Evolutionary conservation across 2,113 vertebrate species (phyloP).

Genomic region (Gymnobelideus leadbeateri): DNA sequence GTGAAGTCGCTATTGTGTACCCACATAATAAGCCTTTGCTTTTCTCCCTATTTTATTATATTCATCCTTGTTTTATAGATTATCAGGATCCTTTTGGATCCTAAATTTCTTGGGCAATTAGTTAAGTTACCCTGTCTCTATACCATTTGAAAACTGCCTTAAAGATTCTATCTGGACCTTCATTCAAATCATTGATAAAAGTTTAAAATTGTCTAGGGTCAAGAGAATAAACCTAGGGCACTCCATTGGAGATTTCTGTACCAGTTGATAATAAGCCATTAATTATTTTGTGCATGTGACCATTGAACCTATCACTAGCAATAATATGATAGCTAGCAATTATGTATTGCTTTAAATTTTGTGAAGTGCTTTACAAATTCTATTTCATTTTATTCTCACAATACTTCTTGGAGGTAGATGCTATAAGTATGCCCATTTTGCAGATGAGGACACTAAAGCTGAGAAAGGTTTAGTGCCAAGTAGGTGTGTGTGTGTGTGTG

Average conservation of each 20-base stretch:
- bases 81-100: neutral
- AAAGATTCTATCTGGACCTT: neutral
- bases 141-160: neutral
- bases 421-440: neutral
- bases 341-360: neutral
- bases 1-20: neutral
- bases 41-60: neutral
- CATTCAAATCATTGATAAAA: neutral
- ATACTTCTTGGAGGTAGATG: neutral
- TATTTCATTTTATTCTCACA: neutral
- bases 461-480: neutral
- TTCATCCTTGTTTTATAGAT: neutral
- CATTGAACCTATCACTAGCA: neutral
- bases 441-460: neutral
- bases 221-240: neutral
- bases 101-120: neutral
- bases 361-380: neutral
- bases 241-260: neutral
- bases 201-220: neutral
- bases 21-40: neutral
- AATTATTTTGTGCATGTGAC: neutral
- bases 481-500: no score
- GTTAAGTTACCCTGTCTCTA: neutral
- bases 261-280: neutral
- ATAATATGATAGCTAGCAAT: neutral